Evolutionary conservation across 2,113 vertebrate species (phyloP).

Genomic region (Naja naja): DNA sequence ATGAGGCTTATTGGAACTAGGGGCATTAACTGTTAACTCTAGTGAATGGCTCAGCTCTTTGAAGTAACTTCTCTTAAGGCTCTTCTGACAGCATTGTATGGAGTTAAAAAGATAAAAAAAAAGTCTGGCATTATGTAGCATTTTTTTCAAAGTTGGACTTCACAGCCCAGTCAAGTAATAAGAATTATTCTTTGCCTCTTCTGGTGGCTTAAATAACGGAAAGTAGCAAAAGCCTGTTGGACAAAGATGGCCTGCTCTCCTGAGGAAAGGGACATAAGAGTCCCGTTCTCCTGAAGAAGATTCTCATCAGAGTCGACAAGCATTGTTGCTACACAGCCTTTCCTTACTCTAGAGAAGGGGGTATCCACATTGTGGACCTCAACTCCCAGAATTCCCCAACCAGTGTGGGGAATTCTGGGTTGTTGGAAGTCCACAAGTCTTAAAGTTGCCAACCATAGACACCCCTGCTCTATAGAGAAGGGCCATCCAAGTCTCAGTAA

Average conservation of each 20-base stretch:
- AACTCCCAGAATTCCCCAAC: background rate
- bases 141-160: accelerated
- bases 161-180: background rate
- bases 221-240: conserved; percentile 11
- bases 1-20: background rate
- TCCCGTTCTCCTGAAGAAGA: accelerated
- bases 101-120: background rate
- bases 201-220: background rate
- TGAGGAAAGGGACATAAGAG: accelerated
- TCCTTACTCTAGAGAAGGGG: background rate
- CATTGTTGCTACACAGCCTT: background rate
- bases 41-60: accelerated
- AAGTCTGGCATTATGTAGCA: background rate
- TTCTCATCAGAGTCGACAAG: background rate
- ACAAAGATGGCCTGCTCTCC: background rate
- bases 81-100: background rate
- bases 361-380: background rate
- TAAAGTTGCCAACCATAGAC: background rate
- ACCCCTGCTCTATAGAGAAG: background rate
- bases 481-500: background rate
- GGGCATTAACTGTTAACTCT: accelerated
- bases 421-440: background rate
- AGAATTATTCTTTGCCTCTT: accelerated
- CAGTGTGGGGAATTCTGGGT: too few species aligned
- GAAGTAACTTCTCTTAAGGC: background rate